Evolutionary conservation across 2,797 vertebrate species (phyloP).

Genomic region (Ctenopoma multispine): DNA sequence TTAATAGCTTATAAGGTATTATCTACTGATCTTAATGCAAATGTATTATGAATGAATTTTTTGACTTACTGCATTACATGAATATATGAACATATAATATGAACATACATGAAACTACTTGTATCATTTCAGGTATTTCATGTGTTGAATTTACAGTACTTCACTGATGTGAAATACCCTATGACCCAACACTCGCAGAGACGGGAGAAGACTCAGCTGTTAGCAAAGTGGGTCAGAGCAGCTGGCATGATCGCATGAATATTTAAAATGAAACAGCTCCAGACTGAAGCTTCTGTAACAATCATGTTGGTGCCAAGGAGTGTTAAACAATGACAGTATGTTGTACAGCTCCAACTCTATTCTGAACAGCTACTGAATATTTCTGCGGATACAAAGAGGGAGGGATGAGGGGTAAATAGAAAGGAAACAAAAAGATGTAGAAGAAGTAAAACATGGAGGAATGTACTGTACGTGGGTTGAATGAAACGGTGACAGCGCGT

Average conservation of each 20-base stretch:
- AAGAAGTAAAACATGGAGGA: neutral
- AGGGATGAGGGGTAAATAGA: neutral
- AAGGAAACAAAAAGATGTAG: constrained; percentile 9
- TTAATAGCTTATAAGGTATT: neutral
- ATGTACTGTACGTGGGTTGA: neutral
- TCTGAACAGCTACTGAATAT: constrained; percentile 48
- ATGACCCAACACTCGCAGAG: constrained; percentile 61
- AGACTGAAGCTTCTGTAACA: constrained; percentile 61
- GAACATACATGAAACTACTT: neutral
- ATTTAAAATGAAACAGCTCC: constrained; percentile 74
- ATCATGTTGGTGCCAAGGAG: constrained; percentile 55
- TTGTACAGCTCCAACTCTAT: constrained; percentile 48
- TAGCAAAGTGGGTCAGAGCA: constrained; percentile 79
- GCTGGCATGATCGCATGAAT: constrained; percentile 73
- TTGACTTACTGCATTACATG: too few species aligned
- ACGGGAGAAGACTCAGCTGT: constrained; percentile 67
- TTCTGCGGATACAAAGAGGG: constrained; percentile 14
- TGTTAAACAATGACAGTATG: constrained; percentile 70
- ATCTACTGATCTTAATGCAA: neutral
- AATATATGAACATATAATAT: too few species aligned
- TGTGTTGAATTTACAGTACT: constrained; percentile 45
- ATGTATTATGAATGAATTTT: neutral
- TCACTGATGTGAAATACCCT: constrained; percentile 42
- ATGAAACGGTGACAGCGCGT: constrained; percentile 1
- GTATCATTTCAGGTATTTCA: constrained; percentile 25